These are phyloP conservation scores for Aleiodes leptofemur DNA, from an alignment of 2,888 invertebrate species.

Conservation along the genomic window DNA sequence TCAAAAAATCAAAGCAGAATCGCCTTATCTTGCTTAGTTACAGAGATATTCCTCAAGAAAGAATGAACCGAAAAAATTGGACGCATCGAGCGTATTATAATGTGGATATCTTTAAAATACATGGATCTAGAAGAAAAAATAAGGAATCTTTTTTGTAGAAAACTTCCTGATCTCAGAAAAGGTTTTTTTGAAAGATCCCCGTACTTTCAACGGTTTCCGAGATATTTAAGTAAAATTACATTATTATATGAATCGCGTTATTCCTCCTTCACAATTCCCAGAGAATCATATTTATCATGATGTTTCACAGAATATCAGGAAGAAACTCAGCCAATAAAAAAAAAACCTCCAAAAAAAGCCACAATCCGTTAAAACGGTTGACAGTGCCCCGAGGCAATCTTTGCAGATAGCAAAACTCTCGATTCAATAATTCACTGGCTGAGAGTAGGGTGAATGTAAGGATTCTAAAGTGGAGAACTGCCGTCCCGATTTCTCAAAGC, in stretches of 20 bases:
- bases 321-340: neutral
- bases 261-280: neutral
- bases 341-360: neutral
- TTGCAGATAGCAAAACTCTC: slow-evolving; percentile 33
- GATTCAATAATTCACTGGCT: slow-evolving; percentile 44
- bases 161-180: too few species aligned
- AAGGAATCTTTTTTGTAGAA: too few species aligned
- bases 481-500: slow-evolving; percentile 44
- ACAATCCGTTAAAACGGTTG: slow-evolving; percentile 26
- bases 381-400: slow-evolving; percentile 26
- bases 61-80: too few species aligned
- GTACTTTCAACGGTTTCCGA: too few species aligned
- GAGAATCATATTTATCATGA: neutral
- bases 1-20: neutral
- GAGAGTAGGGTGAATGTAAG: slow-evolving; percentile 13
- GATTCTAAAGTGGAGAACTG: slow-evolving; percentile 39
- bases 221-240: too few species aligned
- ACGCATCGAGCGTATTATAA: too few species aligned
- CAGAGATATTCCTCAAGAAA: too few species aligned
- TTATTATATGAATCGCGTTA: neutral
- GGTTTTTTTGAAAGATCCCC: too few species aligned
- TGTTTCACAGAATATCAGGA: neutral
- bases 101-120: too few species aligned
- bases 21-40: too few species aligned
- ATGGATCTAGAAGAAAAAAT: too few species aligned